These are phyloP conservation scores for Eubucco bourcierii DNA, from an alignment of 2,113 vertebrate species.

Conservation along the genomic window DNA sequence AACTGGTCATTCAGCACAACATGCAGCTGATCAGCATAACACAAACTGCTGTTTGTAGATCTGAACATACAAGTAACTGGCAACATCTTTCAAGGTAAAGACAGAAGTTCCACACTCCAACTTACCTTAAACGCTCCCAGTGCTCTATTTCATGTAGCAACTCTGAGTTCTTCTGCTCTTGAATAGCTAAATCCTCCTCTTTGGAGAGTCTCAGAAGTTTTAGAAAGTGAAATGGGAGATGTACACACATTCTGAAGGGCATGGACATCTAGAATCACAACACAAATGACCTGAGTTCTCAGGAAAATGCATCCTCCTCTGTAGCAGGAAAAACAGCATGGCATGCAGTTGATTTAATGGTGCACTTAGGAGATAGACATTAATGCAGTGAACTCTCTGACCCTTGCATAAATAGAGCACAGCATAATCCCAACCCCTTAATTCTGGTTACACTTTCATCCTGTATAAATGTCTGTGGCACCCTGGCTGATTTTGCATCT, in stretches of 20 bases:
- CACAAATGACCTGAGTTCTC: slow-evolving; percentile 10
- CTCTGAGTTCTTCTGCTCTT: slow-evolving; percentile 15
- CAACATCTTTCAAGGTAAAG: background rate
- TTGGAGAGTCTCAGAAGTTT: slow-evolving; percentile 48
- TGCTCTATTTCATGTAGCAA: slow-evolving; percentile 50
- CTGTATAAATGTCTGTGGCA: background rate
- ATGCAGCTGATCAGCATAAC: background rate
- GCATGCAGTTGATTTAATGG: slow-evolving; percentile 20
- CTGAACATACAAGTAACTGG: background rate
- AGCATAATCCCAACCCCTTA: slow-evolving; percentile 11
- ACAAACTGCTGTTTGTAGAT: background rate
- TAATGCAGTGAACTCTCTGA: slow-evolving; percentile 45
- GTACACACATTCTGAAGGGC: slow-evolving; percentile 64
- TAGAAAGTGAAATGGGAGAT: slow-evolving; percentile 62
- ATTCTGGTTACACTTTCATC: too few relatives aligned
- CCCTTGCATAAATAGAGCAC: slow-evolving; percentile 1
- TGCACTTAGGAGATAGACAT: slow-evolving; percentile 17
- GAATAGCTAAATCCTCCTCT: slow-evolving; percentile 27
- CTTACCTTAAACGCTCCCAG: slow-evolving; percentile 54
- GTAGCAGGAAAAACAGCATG: background rate
- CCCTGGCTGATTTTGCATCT: background rate
- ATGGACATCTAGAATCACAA: slow-evolving; percentile 63
- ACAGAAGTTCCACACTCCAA: background rate
- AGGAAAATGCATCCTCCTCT: background rate
- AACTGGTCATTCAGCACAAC: background rate